Percentiles rank a stretch among this genome's conserved stretches.
phyloP scores from a whole-genome alignment of 2,888 invertebrate species.

The Chymomyza amoena region DNA sequence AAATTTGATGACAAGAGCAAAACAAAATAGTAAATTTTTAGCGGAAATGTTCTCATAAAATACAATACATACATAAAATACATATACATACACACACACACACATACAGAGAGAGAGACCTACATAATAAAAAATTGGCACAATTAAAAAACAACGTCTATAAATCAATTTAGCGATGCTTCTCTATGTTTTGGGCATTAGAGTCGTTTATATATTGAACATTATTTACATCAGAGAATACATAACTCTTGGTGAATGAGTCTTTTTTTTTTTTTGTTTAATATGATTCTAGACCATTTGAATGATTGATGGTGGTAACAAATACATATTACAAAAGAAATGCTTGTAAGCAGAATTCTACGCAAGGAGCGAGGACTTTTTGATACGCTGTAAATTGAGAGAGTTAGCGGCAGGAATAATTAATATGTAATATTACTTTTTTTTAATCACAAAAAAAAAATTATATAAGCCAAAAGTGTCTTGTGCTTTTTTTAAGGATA shows the following conservation, averaged over 20 bases:
- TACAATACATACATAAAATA: no score
- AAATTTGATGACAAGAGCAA: background rate
- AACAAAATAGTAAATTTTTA: background rate
- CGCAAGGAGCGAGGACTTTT: background rate
- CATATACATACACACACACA: no score
- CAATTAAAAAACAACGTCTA: constrained; percentile 1
- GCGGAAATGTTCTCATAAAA: background rate
- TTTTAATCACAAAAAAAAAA: no score
- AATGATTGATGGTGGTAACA: constrained; percentile 6
- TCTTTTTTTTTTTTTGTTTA: background rate
- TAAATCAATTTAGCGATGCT: background rate
- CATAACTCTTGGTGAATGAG: background rate
- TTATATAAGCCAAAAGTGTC: no score
- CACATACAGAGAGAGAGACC: background rate
- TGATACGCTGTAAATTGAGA: background rate
- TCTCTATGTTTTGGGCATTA: background rate
- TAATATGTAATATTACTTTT: background rate
- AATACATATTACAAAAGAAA: background rate
- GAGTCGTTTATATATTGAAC: background rate
- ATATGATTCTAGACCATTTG: background rate
- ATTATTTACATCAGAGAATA: background rate
- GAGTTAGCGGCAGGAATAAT: background rate
- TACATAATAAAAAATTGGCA: constrained; percentile 3
- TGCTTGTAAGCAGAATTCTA: background rate
- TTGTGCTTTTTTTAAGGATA: no score